Evolutionary conservation across 2,797 vertebrate genomes (phyloP).

Genomic region (Antrozous pallidus): DNA sequence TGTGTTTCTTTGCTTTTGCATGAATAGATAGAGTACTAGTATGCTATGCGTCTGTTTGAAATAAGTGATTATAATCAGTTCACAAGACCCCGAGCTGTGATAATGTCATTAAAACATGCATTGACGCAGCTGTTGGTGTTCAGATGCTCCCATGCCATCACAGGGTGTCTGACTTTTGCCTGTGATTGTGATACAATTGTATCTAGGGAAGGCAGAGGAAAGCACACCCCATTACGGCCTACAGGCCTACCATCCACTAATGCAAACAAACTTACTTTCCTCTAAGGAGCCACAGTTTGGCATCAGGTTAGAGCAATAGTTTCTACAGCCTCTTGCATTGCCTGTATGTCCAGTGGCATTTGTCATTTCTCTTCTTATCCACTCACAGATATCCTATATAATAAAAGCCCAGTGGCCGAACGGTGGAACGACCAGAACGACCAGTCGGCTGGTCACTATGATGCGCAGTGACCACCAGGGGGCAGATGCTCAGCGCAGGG

Average conservation of each 20-base stretch:
- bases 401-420: too few relatives aligned
- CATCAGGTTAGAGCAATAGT: background rate
- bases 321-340: background rate
- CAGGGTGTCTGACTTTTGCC: background rate
- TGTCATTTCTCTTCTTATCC: background rate
- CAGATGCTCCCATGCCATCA: background rate
- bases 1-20: background rate
- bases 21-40: too few relatives aligned
- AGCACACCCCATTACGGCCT: background rate
- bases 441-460: too few relatives aligned
- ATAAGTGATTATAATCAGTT: fast-evolving
- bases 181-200: background rate
- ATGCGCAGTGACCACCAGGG: too few relatives aligned
- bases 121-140: background rate
- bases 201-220: background rate
- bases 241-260: too few relatives aligned
- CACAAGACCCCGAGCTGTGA: background rate
- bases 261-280: background rate
- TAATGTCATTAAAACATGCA: fast-evolving
- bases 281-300: background rate
- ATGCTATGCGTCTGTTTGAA: background rate
- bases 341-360: background rate
- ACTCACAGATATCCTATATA: background rate
- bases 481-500: too few relatives aligned
- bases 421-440: too few relatives aligned